Percentiles rank a stretch among this genome's conserved stretches.
Conservation (phyloP, 2,888 invertebrate genomes). For the Junonia oenone region DNA sequence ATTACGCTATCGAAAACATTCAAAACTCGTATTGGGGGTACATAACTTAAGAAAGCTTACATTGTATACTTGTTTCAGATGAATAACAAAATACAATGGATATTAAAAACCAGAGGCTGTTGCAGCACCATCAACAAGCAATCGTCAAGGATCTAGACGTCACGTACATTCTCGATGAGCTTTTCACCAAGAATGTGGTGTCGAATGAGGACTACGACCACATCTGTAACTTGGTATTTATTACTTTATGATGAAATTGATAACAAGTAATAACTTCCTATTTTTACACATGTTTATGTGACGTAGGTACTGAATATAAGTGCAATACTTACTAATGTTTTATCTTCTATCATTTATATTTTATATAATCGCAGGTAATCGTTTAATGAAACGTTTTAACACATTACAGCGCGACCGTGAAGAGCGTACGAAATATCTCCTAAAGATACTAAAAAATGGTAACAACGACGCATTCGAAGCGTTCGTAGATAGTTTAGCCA, state of each 20-base stretch:
- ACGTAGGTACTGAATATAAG: background rate
- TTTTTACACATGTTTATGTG: background rate
- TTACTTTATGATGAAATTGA: background rate
- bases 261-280: background rate
- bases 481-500: constrained; percentile 75
- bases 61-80: constrained; percentile 60
- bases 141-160: constrained; percentile 72
- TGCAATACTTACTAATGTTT: too few species aligned
- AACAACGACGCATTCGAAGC: constrained; percentile 68
- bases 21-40: too few species aligned
- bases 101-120: constrained; percentile 50
- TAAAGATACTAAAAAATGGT: constrained; percentile 62
- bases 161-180: constrained; percentile 62
- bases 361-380: too few species aligned
- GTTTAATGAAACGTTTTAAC: too few species aligned
- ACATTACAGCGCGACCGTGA: constrained; percentile 52
- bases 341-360: too few species aligned
- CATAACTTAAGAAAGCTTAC: too few species aligned
- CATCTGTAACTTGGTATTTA: constrained; percentile 50
- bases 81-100: constrained; percentile 58
- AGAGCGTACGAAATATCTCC: constrained; percentile 55
- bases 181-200: constrained; percentile 61
- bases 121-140: constrained; percentile 60
- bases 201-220: constrained; percentile 54
- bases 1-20: too few species aligned